A percentile compares a stretch with the other conserved stretches of the same genome.
Evolutionary conservation across 2,797 vertebrate genomes (phyloP).

Genomic region (Perdix hodgsoniae): DNA sequence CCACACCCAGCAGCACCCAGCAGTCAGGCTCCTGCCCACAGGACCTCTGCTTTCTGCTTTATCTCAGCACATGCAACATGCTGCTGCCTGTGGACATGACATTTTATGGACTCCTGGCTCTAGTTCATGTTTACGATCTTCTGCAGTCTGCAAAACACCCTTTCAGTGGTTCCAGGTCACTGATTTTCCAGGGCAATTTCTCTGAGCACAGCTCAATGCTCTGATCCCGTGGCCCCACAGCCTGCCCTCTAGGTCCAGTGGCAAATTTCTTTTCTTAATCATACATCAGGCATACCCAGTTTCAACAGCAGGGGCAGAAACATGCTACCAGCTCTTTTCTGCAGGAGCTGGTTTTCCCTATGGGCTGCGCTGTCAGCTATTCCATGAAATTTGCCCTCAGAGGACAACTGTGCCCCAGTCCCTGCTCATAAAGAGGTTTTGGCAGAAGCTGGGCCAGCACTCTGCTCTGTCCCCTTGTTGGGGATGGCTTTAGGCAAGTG

Average conservation of each 20-base stretch:
- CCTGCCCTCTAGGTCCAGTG: not conserved
- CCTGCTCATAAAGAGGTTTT: fast-evolving
- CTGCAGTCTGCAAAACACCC: not conserved
- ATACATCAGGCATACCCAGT: not conserved
- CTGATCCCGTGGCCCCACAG: not conserved
- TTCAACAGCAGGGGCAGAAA: not conserved
- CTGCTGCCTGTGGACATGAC: fast-evolving
- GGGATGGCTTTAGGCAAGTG: not conserved
- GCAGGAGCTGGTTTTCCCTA: not conserved
- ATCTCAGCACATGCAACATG: not conserved
- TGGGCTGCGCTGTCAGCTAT: fast-evolving
- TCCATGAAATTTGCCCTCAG: fast-evolving
- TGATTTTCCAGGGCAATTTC: not conserved
- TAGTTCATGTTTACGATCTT: not conserved
- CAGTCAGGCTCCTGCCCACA: fast-evolving
- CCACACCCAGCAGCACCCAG: not conserved
- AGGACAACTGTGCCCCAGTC: fast-evolving
- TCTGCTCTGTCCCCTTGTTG: fast-evolving
- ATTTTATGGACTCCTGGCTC: not conserved
- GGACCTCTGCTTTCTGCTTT: not conserved
- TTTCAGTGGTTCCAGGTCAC: not conserved
- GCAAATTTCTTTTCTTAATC: not conserved
- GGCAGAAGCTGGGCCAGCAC: not conserved
- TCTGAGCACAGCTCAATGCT: not conserved
- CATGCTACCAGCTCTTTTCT: not conserved